Evolutionary conservation across 2,888 invertebrate genomes (phyloP), one percentile per base, ranked within the genome.

Genomic region (Rotaria magnacalcarata): DNA sequence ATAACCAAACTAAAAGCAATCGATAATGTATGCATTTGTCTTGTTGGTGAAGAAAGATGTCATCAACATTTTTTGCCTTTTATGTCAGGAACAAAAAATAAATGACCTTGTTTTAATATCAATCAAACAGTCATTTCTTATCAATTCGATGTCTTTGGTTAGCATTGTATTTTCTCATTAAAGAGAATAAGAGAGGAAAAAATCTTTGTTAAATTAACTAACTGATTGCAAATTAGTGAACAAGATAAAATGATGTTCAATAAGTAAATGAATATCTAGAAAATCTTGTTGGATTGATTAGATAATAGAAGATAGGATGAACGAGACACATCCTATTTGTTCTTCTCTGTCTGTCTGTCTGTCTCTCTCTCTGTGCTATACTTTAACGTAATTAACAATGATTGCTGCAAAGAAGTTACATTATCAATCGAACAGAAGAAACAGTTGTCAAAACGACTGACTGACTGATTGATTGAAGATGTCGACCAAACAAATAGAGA

Each of bases 371-470:
- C 50, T 50, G 8, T 8, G 10, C 50, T 50, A 67, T 67, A 10
- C 67, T 67, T 67, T 27, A 67, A 67, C 19, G 67, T 67, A 67
- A 67, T 67, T 67, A 67, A 34, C 67, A 67, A 67, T 67, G 34
- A 67, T 67, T 34, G 27, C 67, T 34, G 27, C 3, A 34, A 50
- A 67, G 67, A 50, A 67, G 67, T 67, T 67, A 16, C 67, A 67
- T 67, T 34, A 67, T 67, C 67, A 67, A 67, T 67, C 67, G 67
- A 67, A 67, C 14, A 67, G 27, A 67, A 34, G 67, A 67, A 67
- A 67, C 67, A 67, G 67, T 67, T 67, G 67, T 67, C 67, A 67
- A 60, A 67, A 67, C 67, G 67, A 34, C 67, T 67, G 67, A 34
- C 67, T 67, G 67, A 67, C 67, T 67, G 67, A 27, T 14, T 34